phyloP scores from a whole-genome alignment of 2,797 vertebrate species.

The Intellagama lesueurii region DNA sequence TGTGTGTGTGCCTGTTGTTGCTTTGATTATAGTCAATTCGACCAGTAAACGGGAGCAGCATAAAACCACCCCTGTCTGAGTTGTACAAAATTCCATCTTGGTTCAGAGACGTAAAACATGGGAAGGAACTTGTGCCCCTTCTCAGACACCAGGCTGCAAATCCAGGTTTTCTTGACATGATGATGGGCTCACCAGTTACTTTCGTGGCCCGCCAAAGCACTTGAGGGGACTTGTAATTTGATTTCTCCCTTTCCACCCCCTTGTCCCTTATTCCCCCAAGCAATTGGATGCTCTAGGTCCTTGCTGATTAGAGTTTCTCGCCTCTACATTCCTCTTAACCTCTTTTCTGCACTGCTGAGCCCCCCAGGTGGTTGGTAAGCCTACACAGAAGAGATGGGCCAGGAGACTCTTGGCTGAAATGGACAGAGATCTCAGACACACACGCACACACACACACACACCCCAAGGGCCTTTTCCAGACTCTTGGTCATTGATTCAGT shows the following conservation, averaged over 20 bases:
- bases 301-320: background rate
- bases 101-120: background rate
- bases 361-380: background rate
- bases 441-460: too few relatives aligned
- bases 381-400: too few relatives aligned
- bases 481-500: too few relatives aligned
- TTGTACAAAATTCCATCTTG: background rate
- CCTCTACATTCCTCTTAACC: background rate
- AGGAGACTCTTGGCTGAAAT: background rate
- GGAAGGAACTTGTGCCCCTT: background rate
- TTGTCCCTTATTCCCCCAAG: background rate
- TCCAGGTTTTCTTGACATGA: conserved; percentile 3
- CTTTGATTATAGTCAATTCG: background rate
- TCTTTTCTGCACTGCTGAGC: background rate
- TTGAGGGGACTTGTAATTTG: background rate
- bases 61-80: too few relatives aligned
- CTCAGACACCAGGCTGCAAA: background rate
- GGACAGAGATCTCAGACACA: background rate
- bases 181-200: background rate
- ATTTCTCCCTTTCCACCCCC: background rate
- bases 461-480: too few relatives aligned
- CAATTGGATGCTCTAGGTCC: background rate
- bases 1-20: background rate
- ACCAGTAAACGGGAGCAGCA: background rate
- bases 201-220: background rate